A percentile compares a stretch with the other conserved stretches of the same genome.
Evolutionary conservation across 2,888 invertebrate genomes (phyloP).

Genomic region (Ariolimax columbianus): DNA sequence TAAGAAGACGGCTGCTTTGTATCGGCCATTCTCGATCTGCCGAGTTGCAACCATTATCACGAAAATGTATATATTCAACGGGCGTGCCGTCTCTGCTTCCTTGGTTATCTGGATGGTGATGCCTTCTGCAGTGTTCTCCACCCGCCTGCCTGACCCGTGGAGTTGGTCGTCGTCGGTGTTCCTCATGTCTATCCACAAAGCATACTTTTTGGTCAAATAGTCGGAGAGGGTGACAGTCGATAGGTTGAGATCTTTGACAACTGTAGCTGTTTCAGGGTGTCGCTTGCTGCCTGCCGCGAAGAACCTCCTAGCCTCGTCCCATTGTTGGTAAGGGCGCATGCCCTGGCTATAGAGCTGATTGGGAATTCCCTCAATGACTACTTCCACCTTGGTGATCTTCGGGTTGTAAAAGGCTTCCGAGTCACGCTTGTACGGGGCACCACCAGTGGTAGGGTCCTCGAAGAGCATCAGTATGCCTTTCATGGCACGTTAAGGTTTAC

Average conservation of each 20-base stretch:
- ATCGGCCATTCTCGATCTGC: neutral
- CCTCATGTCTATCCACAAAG: neutral
- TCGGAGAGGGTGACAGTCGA: neutral
- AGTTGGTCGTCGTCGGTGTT: constrained; percentile 2
- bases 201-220: neutral
- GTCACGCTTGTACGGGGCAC: neutral
- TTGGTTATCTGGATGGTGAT: constrained; percentile 6
- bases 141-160: neutral
- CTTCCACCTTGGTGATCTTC: neutral
- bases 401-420: neutral
- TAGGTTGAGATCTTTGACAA: neutral
- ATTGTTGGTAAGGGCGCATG: neutral
- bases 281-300: constrained; percentile 1
- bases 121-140: neutral
- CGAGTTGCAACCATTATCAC: neutral
- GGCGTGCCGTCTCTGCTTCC: neutral
- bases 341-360: constrained; percentile 1
- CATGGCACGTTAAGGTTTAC: neutral
- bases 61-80: neutral
- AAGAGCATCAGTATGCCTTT: constrained; percentile 4
- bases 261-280: neutral
- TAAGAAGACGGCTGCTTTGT: neutral
- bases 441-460: neutral
- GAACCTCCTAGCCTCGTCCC: neutral
- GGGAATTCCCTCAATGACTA: neutral